Percentiles rank a stretch among this genome's conserved stretches.
Conservation (phyloP, 2,888 invertebrate genomes). For the Nomada ferruginata region DNA sequence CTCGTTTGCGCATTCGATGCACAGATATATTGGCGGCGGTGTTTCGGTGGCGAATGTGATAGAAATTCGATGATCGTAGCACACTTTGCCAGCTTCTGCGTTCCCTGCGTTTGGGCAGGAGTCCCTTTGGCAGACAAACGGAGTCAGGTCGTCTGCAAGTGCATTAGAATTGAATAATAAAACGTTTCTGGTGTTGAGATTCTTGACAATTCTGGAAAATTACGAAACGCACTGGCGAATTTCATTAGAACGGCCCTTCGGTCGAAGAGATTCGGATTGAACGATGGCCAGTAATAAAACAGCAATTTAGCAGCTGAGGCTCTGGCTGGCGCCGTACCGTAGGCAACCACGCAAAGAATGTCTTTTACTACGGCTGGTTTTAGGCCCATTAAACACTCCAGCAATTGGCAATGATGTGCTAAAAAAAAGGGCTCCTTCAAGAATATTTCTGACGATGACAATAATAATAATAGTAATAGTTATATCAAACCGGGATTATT, state of each 20-base stretch:
- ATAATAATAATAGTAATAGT: background rate
- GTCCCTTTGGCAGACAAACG: constrained; percentile 95
- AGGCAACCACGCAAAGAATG: constrained; percentile 97
- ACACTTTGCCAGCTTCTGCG: constrained; percentile 96
- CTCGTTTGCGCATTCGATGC: constrained; percentile 97
- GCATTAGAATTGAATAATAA: background rate
- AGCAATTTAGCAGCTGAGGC: constrained; percentile 98
- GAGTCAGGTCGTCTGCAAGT: constrained; percentile 89
- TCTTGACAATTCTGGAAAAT: background rate
- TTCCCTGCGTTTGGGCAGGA: constrained; percentile 95
- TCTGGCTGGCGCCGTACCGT: constrained; percentile 96
- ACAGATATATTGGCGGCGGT: constrained; percentile 97
- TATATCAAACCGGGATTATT: constrained; percentile 91
- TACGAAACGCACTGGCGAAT: constrained; percentile 89
- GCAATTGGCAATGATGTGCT: constrained; percentile 98
- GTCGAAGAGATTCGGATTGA: constrained; percentile 97
- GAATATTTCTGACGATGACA: background rate
- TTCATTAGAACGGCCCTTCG: constrained; percentile 94
- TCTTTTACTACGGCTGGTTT: constrained; percentile 96
- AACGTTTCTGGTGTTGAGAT: background rate
- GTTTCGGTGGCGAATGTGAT: constrained; percentile 94
- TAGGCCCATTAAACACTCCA: constrained; percentile 98
- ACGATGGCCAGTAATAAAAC: constrained; percentile 99
- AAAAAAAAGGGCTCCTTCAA: constrained; percentile 58
- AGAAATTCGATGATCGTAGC: constrained; percentile 96